A percentile compares a stretch with the other conserved stretches of the same genome.
Evolutionary conservation across 2,113 vertebrate species (phyloP).

Genomic region (Thalassarche chlororhynchos): DNA sequence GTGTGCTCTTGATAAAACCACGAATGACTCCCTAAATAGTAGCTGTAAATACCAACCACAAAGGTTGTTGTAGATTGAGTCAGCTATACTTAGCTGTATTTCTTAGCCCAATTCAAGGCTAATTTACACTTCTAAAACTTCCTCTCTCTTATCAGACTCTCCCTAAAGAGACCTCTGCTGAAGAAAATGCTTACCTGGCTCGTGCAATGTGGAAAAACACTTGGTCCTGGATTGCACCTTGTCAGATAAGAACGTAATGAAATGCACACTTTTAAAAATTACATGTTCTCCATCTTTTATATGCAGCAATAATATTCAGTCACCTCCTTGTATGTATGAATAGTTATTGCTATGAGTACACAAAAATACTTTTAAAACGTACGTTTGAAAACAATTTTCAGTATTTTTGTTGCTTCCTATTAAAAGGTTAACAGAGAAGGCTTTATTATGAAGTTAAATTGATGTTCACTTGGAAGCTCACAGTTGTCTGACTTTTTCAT

Average conservation of each 20-base stretch:
- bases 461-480: background rate
- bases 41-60: background rate
- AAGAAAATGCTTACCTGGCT: background rate
- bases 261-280: background rate
- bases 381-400: background rate
- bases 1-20: background rate
- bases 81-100: background rate
- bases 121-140: background rate
- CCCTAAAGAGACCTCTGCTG: background rate
- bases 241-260: background rate
- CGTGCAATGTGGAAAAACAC: slow-evolving; percentile 18
- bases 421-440: background rate
- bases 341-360: background rate
- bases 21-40: background rate
- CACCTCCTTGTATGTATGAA: background rate
- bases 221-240: background rate
- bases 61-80: background rate
- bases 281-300: background rate
- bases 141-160: background rate
- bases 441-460: background rate
- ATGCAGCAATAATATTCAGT: background rate
- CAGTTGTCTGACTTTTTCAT: background rate
- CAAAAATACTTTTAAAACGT: background rate
- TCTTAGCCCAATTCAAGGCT: background rate
- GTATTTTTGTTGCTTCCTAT: background rate